These are phyloP conservation scores for Natator depressus DNA, from an alignment of 2,113 vertebrate genomes.

Conservation along the genomic window DNA sequence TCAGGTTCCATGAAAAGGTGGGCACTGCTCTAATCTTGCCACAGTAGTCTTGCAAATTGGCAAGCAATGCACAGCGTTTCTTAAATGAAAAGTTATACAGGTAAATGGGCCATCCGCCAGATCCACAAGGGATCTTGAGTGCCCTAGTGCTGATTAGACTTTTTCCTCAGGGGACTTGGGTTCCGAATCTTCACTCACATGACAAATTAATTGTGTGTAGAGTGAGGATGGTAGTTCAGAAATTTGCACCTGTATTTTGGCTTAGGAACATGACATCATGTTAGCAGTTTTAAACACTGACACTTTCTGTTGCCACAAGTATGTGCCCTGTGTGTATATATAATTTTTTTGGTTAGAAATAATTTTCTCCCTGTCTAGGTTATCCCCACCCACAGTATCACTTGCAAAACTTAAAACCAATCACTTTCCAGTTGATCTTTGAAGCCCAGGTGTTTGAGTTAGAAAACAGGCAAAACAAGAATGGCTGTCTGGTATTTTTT, in stretches of 20 bases:
- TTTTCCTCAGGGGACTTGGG: background rate
- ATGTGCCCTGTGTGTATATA: background rate
- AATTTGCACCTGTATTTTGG: background rate
- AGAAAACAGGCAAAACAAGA: background rate
- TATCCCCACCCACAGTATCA: background rate
- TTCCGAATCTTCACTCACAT: background rate
- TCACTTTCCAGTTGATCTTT: background rate
- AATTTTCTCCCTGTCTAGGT: background rate
- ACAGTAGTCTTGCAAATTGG: background rate
- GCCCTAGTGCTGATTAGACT: background rate
- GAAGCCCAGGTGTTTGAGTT: background rate
- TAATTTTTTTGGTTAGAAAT: background rate
- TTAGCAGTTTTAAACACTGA: background rate
- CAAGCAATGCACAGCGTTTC: fast-evolving
- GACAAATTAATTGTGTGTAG: background rate
- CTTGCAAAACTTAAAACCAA: background rate
- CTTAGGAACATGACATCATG: background rate
- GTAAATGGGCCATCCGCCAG: fast-evolving
- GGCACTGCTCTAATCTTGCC: background rate
- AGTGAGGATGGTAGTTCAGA: background rate
- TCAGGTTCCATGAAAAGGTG: slow-evolving; percentile 93
- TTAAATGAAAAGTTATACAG: background rate
- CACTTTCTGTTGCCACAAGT: background rate
- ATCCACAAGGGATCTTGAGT: background rate
- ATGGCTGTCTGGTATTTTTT: background rate